phyloP scores from a whole-genome alignment of 2,888 invertebrate genomes.

The Carabus problematicus region DNA sequence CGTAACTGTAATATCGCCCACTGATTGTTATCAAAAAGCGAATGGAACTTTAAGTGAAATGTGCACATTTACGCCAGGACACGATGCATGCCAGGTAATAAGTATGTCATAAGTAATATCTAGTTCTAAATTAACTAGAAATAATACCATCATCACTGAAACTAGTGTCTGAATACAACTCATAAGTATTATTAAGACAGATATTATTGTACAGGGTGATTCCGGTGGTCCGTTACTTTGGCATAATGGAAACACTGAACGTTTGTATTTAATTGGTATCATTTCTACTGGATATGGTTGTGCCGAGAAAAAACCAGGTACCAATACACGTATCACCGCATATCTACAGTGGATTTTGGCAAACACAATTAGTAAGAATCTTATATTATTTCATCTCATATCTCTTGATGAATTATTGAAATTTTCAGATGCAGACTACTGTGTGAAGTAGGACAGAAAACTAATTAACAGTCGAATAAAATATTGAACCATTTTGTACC shows the following conservation, averaged over 20 bases:
- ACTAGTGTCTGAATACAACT: no score
- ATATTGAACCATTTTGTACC: no score
- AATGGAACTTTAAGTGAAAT: conserved; percentile 49
- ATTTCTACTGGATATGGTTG: conserved; percentile 66
- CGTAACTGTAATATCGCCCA: conserved; percentile 62
- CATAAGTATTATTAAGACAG: no score
- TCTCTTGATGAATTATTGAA: conserved; percentile 20
- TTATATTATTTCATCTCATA: conserved; percentile 5
- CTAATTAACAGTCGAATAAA: no score
- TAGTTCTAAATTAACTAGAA: no score
- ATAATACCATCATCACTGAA: no score
- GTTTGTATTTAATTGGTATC: conserved; percentile 61
- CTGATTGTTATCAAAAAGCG: conserved; percentile 54
- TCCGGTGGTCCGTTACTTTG: conserved; percentile 68
- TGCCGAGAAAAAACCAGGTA: conserved; percentile 60
- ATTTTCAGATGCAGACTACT: conserved; percentile 53
- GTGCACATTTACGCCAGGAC: conserved; percentile 63
- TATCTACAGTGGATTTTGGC: conserved; percentile 65
- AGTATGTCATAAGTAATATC: no score
- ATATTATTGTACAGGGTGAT: conserved; percentile 55
- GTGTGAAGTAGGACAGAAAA: conserved; percentile 47
- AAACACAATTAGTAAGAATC: conserved; percentile 50
- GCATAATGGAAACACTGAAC: conserved; percentile 57
- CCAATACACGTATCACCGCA: conserved; percentile 65
- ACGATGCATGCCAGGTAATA: conserved; percentile 69